phyloP scores from a whole-genome alignment of 2,888 invertebrate genomes.

The Xylocampa areola region DNA sequence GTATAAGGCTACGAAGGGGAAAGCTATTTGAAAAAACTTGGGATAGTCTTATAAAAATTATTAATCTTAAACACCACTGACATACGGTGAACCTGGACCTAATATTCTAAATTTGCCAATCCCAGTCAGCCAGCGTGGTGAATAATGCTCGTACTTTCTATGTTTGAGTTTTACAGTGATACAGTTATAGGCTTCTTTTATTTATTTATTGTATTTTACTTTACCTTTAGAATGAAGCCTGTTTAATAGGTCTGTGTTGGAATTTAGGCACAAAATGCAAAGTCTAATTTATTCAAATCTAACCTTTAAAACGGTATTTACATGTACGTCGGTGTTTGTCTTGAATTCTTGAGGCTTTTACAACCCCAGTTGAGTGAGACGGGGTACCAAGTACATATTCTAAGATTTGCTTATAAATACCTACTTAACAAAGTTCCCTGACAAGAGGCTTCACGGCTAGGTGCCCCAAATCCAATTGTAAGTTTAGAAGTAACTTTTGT shows the following conservation, averaged over 20 bases:
- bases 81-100: too few species aligned
- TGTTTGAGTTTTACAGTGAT: too few species aligned
- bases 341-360: constrained; percentile 33
- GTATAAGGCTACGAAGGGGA: too few species aligned
- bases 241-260: not conserved
- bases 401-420: constrained; percentile 54
- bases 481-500: constrained; percentile 15
- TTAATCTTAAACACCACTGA: too few species aligned
- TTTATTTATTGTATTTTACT: too few species aligned
- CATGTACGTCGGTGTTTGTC: constrained; percentile 32
- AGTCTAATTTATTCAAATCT: constrained; percentile 38
- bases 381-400: constrained; percentile 19
- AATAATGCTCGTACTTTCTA: too few species aligned
- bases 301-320: constrained; percentile 18
- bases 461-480: constrained; percentile 29
- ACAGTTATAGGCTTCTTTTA: too few species aligned
- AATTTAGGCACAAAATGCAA: constrained; percentile 8
- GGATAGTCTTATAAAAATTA: too few species aligned
- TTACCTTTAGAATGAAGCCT: too few species aligned
- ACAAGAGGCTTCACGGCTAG: constrained; percentile 25
- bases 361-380: constrained; percentile 10
- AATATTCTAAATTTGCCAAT: too few species aligned
- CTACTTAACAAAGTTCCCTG: constrained; percentile 41
- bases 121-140: too few species aligned
- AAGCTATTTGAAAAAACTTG: too few species aligned